Evolutionary conservation across 53 echinoderm and acorn worm genomes (phyloP), one percentile per base, ranked within the genome.

Genomic region (Patiria pectinifera): DNA sequence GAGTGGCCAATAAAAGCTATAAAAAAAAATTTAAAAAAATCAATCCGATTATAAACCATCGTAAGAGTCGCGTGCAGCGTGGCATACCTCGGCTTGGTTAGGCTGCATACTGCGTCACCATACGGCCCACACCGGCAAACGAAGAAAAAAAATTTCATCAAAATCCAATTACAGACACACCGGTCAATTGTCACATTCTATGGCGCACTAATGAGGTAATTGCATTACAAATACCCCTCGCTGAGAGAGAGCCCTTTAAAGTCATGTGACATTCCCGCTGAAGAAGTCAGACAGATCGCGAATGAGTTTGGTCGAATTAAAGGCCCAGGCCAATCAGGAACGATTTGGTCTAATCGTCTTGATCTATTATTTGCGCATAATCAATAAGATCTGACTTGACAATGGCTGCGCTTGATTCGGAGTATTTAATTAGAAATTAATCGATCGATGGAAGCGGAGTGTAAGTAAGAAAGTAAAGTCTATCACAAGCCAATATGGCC

Each of bases 111-210:
- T 0, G 19, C 66, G 19, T 66, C 19, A 66, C 66, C 66, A 66
- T 66, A 66, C 14, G 14, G 10, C 66, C 66, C 14, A 66, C 66
- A 2, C 66, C 15, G 53, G 53, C 53, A 53, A 53, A 53, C 5
- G 10, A 45, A 74, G 11, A 48, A n/a, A 47, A 35, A 59, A 78
- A 76, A 80, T 69, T 81, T 90, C 90, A 90, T 90, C 80, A 90
- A 90, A 80, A 90, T 90, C 90, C 90, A 90, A 90, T 90, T 90
- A 80, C 63, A 3, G 66, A 16, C 23, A 45, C 16, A 21, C 63
- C 35, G 80, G 69, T 90, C 81, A 69, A 63, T 90, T 90, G 90
- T 81, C 90, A 81, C 80, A 66, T 90, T 90, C 66, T 66, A 80
- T 81, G 70, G 81, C 15, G 11, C 53, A 48, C 80, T 90, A 81